Base-by-base conservation (phyloP, 2,797 vertebrate genomes). In the Chaenodraco wilsoni region DNA sequence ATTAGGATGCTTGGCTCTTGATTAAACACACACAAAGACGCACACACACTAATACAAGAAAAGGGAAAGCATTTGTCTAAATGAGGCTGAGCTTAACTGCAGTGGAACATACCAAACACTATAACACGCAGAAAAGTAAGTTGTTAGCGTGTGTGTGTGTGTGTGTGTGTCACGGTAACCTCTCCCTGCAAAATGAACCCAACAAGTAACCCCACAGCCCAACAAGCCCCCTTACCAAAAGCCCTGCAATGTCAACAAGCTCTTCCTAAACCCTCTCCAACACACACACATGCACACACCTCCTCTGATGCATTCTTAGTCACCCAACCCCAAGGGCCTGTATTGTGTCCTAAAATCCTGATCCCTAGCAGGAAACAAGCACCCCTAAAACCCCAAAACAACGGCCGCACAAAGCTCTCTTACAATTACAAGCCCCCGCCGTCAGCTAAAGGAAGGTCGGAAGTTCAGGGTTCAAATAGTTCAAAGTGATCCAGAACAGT, bases 341-440 rank as follows among this genome's bases (percentile, higher is more conserved):
- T 63, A 87, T 92, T 89, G 87, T 91, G 88, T 83, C 66, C 85
- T 79, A 59, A 82, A 91, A 86, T 89, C 86, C 88, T 90, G 82
- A 93, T 87, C 87, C 88, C 75, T 68, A 65, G 77, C 89, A 90
- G 90, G 83, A 92, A 92, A 90, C 85, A 90, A 89, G 87, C 74
- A 78, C 76, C 79, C 64, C 85, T 83, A 88, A 90, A 87, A 86
- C 76, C 84, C 90, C 72, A 82, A 82, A 90, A 27, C 86, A 85
- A 75, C 33, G 6, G 52, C 59, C 9, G 37, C 41, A 86, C 88
- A 92, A 91, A 90, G 75, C 75, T 77, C 79, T 79, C 87, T 85
- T 76, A 84, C 74, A 85, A 90, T 89, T 88, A 90, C 89, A 86
- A 90, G 87, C 78, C 54, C 76, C 75, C 62, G 11, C 67, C 41